Base-by-base conservation (phyloP, 2,113 vertebrate species). In the Catagonus wagneri region DNA sequence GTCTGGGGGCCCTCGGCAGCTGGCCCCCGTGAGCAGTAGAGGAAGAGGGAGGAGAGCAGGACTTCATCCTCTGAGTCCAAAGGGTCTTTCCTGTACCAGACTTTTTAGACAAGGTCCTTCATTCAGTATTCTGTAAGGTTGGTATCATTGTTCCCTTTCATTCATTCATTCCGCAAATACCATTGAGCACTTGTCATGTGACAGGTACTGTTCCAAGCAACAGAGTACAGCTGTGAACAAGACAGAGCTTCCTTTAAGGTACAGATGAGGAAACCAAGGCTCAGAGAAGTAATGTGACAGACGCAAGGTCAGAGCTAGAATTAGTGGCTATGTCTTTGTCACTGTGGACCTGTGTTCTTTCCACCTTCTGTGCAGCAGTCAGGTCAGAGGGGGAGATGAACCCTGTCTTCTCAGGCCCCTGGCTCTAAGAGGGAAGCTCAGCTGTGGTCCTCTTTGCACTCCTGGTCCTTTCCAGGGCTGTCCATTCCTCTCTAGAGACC, bases 111-210 rank as follows among this genome's bases (percentile, higher is more conserved):
- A 58, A 71, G 52, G 56, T 83, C 94, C 34, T 94, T 83, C 29
- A n/a, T 75, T 89, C 23, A 32, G 52, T 71, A 44, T 94, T 52
- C 25, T 71, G 44, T 52, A 93, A 71, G 32, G 71, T 80, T 60
- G 85, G 27, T n/a, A 23, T 81, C 74, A 54, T 54, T 75, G 44
- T 58, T 36, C 22, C 78, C 65, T 50, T 74, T 74, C 50, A 83
- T 83, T 92, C 44, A 90, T 79, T 93, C 32, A 81, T 61, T 88
- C 56, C 78, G 29, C 44, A 44, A 83, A 32, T 78, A 78, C 79
- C 92, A 52, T 6, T 83, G 83, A 58, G 22, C 19, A 84, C 22
- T 84, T 74, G 83, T 15, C 32, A 27, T 16, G 34, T 80, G 89
- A 69, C 34, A 75, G 84, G 71, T 60, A 22, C 44, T 66, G 6